Evolutionary conservation across 2,797 vertebrate species (phyloP).

Genomic region (Martes flavigula): DNA sequence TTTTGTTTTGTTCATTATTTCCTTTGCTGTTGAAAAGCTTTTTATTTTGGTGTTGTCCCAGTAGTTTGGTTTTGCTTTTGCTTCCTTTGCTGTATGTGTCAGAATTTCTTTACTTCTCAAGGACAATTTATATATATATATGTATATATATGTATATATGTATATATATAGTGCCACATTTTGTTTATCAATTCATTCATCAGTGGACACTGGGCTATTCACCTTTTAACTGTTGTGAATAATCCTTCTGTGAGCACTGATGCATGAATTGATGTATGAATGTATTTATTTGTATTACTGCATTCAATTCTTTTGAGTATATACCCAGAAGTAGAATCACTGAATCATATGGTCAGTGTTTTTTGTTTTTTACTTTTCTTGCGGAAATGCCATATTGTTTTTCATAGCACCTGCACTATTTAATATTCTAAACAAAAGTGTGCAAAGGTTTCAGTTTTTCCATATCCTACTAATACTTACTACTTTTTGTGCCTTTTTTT

Average conservation of each 20-base stretch:
- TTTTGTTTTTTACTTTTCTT: neutral
- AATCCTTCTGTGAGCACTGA: neutral
- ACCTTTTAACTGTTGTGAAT: neutral
- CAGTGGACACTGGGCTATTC: neutral
- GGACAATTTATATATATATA: neutral
- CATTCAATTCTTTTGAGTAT: neutral
- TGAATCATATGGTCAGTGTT: neutral
- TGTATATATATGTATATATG: neutral
- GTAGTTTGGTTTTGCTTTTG: neutral
- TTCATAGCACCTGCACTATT: neutral
- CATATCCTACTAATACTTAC: neutral
- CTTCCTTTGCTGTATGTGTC: neutral
- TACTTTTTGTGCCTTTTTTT: neutral
- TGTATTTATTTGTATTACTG: neutral
- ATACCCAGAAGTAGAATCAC: neutral
- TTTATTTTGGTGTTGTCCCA: neutral
- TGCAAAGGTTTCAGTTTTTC: neutral
- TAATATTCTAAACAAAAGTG: neutral
- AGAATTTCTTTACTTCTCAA: neutral
- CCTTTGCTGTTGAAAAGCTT: neutral
- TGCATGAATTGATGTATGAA: neutral
- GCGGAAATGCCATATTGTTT: neutral
- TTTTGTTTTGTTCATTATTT: neutral
- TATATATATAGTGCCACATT: neutral
- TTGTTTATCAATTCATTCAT: neutral